Conservation (phyloP, 2,888 invertebrate species). For the Bembecia ichneumoniformis region DNA sequence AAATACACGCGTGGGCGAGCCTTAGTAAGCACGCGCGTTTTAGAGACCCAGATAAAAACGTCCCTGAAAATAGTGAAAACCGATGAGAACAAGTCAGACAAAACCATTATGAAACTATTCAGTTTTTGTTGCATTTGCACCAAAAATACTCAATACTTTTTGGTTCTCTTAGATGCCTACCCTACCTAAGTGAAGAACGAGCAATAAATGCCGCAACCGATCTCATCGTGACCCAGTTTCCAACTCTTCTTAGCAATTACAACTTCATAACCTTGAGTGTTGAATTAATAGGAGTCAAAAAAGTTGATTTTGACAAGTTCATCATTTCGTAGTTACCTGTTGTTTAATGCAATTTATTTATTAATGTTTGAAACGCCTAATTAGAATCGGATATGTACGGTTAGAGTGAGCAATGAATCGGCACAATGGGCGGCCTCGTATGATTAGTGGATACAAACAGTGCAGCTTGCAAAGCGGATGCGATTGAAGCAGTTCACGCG, state of each 20-base stretch:
- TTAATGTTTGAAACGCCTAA: not conserved
- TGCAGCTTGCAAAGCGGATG: constrained; percentile 56
- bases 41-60: constrained; percentile 1
- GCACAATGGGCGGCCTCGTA: constrained; percentile 49
- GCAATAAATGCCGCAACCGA: constrained; percentile 1
- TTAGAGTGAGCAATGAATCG: constrained; percentile 52
- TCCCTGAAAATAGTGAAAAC: not conserved
- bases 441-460: constrained; percentile 50
- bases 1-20: constrained; percentile 29
- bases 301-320: not conserved
- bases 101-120: no score
- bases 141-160: no score
- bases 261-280: constrained; percentile 8
- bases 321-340: no score
- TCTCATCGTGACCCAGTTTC: constrained; percentile 9
- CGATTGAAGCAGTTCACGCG: constrained; percentile 46
- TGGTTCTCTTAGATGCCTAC: no score
- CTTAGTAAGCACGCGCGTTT: constrained; percentile 20
- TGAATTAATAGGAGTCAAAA: not conserved
- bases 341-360: not conserved
- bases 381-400: constrained; percentile 47
- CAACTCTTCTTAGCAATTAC: constrained; percentile 11
- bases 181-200: not conserved
- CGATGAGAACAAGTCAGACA: no score
- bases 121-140: no score